phyloP scores from a whole-genome alignment of 2,888 invertebrate genomes.

The Drosophila helvetica region DNA sequence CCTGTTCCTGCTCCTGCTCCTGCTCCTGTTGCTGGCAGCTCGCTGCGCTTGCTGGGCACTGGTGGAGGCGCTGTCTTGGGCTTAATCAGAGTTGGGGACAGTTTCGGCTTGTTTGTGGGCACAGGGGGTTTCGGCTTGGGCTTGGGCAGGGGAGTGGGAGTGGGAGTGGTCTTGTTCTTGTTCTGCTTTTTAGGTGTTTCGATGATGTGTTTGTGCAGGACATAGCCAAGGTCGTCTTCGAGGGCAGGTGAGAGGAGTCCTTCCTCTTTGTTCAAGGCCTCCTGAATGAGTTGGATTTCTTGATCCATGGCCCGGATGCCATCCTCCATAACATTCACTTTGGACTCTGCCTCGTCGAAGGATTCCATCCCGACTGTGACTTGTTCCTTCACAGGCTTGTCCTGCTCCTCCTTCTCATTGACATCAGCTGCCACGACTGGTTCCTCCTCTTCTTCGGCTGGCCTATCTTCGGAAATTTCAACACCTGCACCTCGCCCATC shows the following conservation, averaged over 20 bases:
- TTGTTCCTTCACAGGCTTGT: not conserved
- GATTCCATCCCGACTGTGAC: not conserved
- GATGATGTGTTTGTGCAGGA: constrained; percentile 78
- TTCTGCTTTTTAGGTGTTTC: constrained; percentile 36
- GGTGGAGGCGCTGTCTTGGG: constrained; percentile 71
- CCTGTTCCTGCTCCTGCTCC: not conserved
- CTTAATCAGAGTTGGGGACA: constrained; percentile 45
- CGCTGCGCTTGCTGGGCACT: constrained; percentile 74
- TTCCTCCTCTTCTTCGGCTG: not conserved
- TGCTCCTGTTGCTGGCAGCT: constrained; percentile 30
- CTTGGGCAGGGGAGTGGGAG: constrained; percentile 14
- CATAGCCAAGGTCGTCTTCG: constrained; percentile 72
- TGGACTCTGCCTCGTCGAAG: not conserved
- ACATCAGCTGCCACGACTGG: not conserved
- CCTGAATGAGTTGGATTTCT: not conserved
- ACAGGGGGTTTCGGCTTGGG: constrained; percentile 62
- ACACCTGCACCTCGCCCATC: not conserved
- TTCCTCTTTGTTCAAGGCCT: not conserved
- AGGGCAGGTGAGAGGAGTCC: constrained; percentile 9
- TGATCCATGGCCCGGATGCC: not conserved
- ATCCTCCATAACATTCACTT: constrained; percentile 1
- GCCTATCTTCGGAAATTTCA: not conserved
- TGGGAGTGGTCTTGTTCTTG: not conserved
- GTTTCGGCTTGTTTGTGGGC: constrained; percentile 61
- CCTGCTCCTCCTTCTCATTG: not conserved